Percentiles rank a stretch among this genome's conserved stretches.
These are phyloP conservation scores for Drosophila pseudotalamancana DNA, from an alignment of 2,888 invertebrate genomes.

Conservation along the genomic window DNA sequence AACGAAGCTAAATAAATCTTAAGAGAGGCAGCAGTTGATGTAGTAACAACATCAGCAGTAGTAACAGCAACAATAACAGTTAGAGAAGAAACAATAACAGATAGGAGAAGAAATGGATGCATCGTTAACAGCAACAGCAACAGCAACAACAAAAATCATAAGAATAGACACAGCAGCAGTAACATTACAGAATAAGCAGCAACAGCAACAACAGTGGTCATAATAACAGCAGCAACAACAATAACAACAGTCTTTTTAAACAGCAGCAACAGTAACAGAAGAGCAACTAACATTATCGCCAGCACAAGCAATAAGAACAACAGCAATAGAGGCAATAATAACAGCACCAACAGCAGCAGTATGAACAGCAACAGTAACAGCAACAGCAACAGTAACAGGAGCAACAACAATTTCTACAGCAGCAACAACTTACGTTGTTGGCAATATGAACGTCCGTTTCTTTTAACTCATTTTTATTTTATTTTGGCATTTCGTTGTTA, in stretches of 20 bases:
- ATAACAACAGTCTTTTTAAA: background rate
- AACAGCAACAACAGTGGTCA: background rate
- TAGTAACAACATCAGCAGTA: background rate
- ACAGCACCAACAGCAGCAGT: background rate
- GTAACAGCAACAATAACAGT: background rate
- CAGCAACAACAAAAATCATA: background rate
- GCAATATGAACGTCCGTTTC: constrained; percentile 70
- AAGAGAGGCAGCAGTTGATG: background rate
- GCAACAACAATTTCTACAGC: background rate
- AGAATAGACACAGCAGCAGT: background rate
- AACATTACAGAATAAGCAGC: constrained; percentile 39
- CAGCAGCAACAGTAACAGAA: background rate
- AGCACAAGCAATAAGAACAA: background rate
- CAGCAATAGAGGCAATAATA: background rate
- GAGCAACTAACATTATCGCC: too few relatives aligned
- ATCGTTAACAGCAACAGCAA: background rate
- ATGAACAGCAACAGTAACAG: background rate
- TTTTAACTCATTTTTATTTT: constrained; percentile 74
- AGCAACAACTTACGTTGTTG: constrained; percentile 35
- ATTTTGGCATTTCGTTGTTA: constrained; percentile 32
- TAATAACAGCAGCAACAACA: background rate
- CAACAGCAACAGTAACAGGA: background rate
- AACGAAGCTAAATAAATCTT: background rate
- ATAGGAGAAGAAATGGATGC: too few relatives aligned
- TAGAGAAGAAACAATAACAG: too few relatives aligned